A percentile compares a stretch with the other conserved stretches of the same genome.
Conservation (phyloP, 2,888 invertebrate species). For the Aspidapion aeneum region DNA sequence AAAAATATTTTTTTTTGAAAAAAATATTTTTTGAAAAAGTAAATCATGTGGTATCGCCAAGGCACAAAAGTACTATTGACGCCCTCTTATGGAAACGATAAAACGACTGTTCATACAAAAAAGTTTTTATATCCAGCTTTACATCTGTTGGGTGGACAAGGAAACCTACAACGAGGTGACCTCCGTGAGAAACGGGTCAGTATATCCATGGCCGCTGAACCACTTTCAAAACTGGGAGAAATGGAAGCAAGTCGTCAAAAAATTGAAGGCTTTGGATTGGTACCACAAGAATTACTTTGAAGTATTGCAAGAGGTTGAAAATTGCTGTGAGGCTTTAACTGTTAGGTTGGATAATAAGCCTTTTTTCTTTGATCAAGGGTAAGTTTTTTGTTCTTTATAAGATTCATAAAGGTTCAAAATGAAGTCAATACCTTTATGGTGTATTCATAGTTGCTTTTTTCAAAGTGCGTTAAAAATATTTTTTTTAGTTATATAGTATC, state of each 20-base stretch:
- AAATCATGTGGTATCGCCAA: too few relatives aligned
- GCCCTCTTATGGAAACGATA: too few relatives aligned
- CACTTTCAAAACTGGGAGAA: slow-evolving; percentile 77
- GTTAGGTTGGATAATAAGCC: slow-evolving; percentile 75
- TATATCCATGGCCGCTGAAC: slow-evolving; percentile 92
- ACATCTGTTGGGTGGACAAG: slow-evolving; percentile 83
- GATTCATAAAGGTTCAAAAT: too few relatives aligned
- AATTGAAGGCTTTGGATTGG: slow-evolving; percentile 80
- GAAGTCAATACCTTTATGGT: too few relatives aligned
- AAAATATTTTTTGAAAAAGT: too few relatives aligned
- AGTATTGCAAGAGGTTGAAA: slow-evolving; percentile 74
- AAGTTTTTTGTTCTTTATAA: slow-evolving; percentile 51
- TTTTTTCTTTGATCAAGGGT: slow-evolving; percentile 80
- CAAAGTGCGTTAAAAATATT: too few relatives aligned
- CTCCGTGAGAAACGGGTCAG: slow-evolving; percentile 78
- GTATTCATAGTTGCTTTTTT: too few relatives aligned
- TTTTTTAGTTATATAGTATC: too few relatives aligned
- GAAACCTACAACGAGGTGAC: slow-evolving; percentile 80
- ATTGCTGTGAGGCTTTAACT: slow-evolving; percentile 84
- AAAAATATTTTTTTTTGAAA: too few relatives aligned
- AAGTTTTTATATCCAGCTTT: slow-evolving; percentile 65
- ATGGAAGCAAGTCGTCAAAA: slow-evolving; percentile 62
- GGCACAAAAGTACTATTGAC: too few relatives aligned
- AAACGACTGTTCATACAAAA: too few relatives aligned
- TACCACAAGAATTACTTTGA: slow-evolving; percentile 73